Conservation (phyloP, 2,797 vertebrate genomes). For the Chrysolophus pictus region DNA sequence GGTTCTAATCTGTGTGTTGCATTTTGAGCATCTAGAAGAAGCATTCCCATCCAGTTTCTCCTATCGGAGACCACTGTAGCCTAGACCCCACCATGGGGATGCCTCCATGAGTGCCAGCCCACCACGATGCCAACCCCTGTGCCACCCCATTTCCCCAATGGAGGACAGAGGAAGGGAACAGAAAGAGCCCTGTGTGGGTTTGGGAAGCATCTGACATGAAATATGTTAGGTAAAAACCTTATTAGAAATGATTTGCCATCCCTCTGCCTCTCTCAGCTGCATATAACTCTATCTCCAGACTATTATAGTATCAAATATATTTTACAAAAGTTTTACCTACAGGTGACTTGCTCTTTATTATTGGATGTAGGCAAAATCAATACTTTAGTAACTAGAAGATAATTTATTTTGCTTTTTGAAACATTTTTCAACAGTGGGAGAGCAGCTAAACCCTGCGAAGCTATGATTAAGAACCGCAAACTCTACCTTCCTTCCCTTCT, state of each 20-base stretch:
- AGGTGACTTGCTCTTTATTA: constrained; percentile 88
- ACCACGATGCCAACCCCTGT: background rate
- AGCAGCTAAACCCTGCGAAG: constrained; percentile 81
- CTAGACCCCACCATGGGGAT: rapidly evolving
- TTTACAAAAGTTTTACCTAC: constrained; percentile 88
- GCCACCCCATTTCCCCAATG: background rate
- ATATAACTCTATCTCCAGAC: constrained; percentile 83
- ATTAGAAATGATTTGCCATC: constrained; percentile 80
- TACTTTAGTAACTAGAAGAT: constrained; percentile 82
- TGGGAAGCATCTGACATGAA: constrained; percentile 34
- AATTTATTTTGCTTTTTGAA: constrained; percentile 86
- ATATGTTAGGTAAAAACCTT: constrained; percentile 69
- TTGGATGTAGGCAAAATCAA: constrained; percentile 86
- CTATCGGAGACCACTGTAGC: background rate
- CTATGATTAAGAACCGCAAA: constrained; percentile 84
- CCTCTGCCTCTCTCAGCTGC: constrained; percentile 73
- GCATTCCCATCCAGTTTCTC: rapidly evolving
- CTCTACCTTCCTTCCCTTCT: constrained; percentile 69
- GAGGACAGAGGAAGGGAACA: background rate
- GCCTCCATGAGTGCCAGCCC: background rate
- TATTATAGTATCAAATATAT: constrained; percentile 88
- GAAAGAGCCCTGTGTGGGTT: background rate
- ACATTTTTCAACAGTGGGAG: constrained; percentile 84
- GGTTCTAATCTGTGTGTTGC: background rate
- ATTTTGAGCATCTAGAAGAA: background rate